phyloP scores from a whole-genome alignment of 1,140 invertebrate species.

The Mercenaria mercenaria region DNA sequence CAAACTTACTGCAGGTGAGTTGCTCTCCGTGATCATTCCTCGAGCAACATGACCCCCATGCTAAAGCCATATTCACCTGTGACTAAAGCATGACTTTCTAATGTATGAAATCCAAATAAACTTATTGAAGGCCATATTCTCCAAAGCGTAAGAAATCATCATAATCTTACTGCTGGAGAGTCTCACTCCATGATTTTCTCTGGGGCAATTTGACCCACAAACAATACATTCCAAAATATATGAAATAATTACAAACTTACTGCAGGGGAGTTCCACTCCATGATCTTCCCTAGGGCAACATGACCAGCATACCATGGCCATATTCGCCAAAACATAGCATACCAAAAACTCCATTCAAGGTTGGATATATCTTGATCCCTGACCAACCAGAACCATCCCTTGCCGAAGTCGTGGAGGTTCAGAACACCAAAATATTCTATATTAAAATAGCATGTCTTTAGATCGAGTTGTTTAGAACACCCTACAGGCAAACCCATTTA shows the following conservation, averaged over 20 bases:
- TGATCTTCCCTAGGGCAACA: conserved; percentile 69
- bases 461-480: background rate
- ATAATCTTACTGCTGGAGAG: too few species aligned
- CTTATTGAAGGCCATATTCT: too few species aligned
- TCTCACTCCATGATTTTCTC: too few species aligned
- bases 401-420: conserved; percentile 69
- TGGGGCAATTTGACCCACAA: too few species aligned
- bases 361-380: conserved; percentile 76
- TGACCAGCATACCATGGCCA: conserved; percentile 75
- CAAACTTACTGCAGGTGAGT: background rate
- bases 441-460: background rate
- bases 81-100: too few species aligned
- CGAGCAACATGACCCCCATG: conserved; percentile 72
- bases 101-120: too few species aligned
- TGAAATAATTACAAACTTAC: conserved; percentile 6
- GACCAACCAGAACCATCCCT: conserved; percentile 63
- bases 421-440: conserved; percentile 70
- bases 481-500: too few species aligned
- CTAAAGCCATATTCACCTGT: conserved; percentile 71
- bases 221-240: too few species aligned
- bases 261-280: conserved; percentile 26
- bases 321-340: conserved; percentile 69
- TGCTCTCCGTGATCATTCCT: conserved; percentile 64
- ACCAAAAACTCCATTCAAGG: conserved; percentile 80
- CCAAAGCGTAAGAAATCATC: too few species aligned